Evolutionary conservation across 2,888 invertebrate genomes (phyloP).

Genomic region (Cantharis rustica): DNA sequence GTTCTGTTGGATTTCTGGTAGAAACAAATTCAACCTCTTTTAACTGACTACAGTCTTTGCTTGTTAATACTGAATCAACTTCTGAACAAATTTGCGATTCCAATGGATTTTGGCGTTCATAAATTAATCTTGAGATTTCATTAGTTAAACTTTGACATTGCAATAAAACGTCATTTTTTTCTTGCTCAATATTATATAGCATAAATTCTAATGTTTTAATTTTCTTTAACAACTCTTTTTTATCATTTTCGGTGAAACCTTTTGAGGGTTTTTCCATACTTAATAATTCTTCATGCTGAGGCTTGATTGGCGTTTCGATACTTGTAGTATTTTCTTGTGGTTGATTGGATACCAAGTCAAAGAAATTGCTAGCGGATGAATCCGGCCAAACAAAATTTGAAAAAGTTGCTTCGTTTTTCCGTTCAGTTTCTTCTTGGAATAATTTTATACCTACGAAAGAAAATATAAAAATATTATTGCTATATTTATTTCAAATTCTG

Average conservation of each 20-base stretch:
- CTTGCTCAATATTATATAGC: constrained; percentile 53
- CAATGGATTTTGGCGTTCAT: constrained; percentile 37
- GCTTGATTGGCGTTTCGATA: not conserved
- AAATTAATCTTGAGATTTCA: constrained; percentile 49
- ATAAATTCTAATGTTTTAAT: constrained; percentile 53
- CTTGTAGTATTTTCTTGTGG: not conserved
- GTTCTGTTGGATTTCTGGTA: constrained; percentile 23
- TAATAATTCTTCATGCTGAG: not conserved
- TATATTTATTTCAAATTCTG: too few relatives aligned
- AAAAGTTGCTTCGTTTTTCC: not conserved
- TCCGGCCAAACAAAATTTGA: constrained; percentile 42
- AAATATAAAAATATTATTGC: not conserved
- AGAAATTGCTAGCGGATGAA: constrained; percentile 35
- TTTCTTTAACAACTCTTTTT: constrained; percentile 49
- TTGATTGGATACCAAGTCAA: constrained; percentile 28
- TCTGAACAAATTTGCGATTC: constrained; percentile 28
- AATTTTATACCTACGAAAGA: not conserved
- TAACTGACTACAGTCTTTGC: constrained; percentile 25
- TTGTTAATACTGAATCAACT: constrained; percentile 13
- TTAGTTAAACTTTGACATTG: constrained; percentile 52
- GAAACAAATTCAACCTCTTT: constrained; percentile 33
- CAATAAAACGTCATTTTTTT: constrained; percentile 49
- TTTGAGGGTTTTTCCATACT: not conserved
- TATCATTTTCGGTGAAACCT: constrained; percentile 35
- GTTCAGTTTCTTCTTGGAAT: constrained; percentile 28